Evolutionary conservation across 2,113 vertebrate species (phyloP).

Genomic region (Pachyramphus minor): DNA sequence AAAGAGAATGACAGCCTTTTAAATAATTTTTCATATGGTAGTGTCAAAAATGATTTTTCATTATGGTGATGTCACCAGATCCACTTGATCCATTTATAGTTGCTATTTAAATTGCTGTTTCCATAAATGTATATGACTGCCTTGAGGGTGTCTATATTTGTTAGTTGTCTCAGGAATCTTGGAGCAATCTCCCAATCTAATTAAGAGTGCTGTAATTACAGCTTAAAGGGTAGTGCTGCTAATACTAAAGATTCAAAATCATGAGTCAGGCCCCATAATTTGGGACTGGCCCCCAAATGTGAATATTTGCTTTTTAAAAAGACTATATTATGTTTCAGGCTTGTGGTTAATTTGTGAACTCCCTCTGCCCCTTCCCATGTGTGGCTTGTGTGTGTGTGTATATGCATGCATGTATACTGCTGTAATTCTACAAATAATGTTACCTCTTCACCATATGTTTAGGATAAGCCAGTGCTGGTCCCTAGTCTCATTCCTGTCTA

Average conservation of each 20-base stretch:
- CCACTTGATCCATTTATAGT: background rate
- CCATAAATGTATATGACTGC: conserved; percentile 31
- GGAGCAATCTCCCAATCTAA: conserved; percentile 26
- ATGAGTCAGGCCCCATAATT: background rate
- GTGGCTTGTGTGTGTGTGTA: background rate
- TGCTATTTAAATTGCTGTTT: conserved; percentile 35
- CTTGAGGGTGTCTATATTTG: conserved; percentile 40
- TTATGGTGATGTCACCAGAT: background rate
- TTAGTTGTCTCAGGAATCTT: conserved; percentile 35
- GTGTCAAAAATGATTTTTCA: background rate
- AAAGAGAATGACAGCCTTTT: background rate
- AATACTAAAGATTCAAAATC: background rate
- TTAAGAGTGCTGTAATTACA: conserved; percentile 33
- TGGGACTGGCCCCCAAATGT: background rate
- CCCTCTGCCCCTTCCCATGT: background rate
- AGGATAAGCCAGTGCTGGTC: background rate
- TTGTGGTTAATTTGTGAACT: background rate
- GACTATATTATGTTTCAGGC: background rate
- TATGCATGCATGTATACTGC: background rate
- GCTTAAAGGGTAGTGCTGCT: background rate
- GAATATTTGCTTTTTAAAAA: background rate
- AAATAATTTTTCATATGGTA: background rate
- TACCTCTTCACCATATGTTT: background rate
- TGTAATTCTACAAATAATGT: background rate
- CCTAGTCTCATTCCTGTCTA: background rate